Conservation (phyloP, 1,140 invertebrate genomes). For the Drosophila truncata region DNA sequence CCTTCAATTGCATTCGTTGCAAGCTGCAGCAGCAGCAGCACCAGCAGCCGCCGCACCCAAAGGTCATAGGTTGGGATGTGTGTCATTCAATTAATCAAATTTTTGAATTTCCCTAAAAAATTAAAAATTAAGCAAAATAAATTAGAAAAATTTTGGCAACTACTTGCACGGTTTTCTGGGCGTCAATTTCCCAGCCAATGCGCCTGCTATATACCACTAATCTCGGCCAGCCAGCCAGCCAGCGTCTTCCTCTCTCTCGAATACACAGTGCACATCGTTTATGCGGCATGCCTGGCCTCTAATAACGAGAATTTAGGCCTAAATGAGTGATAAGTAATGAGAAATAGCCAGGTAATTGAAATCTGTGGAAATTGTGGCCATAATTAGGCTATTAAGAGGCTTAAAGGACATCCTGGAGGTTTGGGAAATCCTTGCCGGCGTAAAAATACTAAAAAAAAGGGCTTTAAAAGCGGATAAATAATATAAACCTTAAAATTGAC, state of each 20-base stretch:
- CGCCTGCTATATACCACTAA: conserved; percentile 5
- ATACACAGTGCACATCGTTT: conserved; percentile 13
- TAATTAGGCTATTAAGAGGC: background rate
- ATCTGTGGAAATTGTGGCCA: background rate
- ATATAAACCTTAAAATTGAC: background rate
- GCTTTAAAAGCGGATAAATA: background rate
- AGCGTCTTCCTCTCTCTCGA: conserved; percentile 5
- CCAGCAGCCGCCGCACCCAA: conserved; percentile 70
- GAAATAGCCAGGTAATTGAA: background rate
- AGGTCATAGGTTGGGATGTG: conserved; percentile 69
- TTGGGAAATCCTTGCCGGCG: background rate
- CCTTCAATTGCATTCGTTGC: conserved; percentile 78
- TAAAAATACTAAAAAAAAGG: background rate
- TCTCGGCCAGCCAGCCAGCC: conserved; percentile 4
- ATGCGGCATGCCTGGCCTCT: background rate
- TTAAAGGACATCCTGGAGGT: background rate
- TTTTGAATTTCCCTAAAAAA: conserved; percentile 1
- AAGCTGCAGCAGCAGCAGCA: conserved; percentile 43
- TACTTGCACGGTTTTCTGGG: conserved; percentile 1
- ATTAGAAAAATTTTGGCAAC: background rate
- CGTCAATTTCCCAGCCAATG: conserved; percentile 1
- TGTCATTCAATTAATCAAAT: conserved; percentile 66
- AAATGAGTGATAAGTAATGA: background rate
- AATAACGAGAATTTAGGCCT: background rate
- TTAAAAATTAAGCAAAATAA: background rate